Evolutionary conservation across 2,797 vertebrate species (phyloP).

Genomic region (Austrolebias charrua): DNA sequence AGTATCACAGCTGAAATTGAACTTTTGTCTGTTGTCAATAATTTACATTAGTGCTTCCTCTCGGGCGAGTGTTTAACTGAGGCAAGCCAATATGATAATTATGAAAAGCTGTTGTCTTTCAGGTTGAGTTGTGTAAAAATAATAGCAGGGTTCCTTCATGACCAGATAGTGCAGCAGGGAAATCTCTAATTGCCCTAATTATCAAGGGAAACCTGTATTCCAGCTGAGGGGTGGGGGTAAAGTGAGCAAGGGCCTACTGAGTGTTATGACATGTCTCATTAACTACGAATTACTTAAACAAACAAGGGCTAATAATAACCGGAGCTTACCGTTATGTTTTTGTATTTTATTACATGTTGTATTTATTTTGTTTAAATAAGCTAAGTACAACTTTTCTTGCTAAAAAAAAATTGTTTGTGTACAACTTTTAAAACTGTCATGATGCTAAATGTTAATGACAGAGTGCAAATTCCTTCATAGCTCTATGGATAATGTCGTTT

Average conservation of each 20-base stretch:
- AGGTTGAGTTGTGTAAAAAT: conserved; percentile 61
- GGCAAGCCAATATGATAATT: conserved; percentile 67
- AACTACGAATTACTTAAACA: conserved; percentile 36
- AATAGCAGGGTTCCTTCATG: conserved; percentile 63
- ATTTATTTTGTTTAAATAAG: neutral
- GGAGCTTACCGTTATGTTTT: neutral
- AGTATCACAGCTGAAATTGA: conserved; percentile 58
- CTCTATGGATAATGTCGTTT: too few species aligned
- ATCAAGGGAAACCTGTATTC: conserved; percentile 72
- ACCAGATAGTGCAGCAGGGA: conserved; percentile 58
- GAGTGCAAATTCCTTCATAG: too few species aligned
- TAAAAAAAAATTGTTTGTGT: neutral
- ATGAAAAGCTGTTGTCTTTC: conserved; percentile 58
- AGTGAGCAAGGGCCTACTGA: conserved; percentile 25
- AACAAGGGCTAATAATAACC: conserved; percentile 22
- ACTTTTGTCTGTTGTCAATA: conserved; percentile 57
- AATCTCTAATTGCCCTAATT: conserved; percentile 76
- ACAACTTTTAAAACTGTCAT: too few species aligned
- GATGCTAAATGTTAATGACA: too few species aligned
- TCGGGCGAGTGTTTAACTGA: conserved; percentile 53
- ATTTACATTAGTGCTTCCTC: conserved; percentile 66
- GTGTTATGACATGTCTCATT: conserved; percentile 40
- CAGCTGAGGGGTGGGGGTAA: conserved; percentile 43
- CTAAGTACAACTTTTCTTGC: neutral
- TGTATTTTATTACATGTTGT: neutral